Percentiles rank a stretch among this genome's conserved stretches.
Evolutionary conservation across 2,797 vertebrate species (phyloP).

Genomic region (Lagorchestes hirsutus): DNA sequence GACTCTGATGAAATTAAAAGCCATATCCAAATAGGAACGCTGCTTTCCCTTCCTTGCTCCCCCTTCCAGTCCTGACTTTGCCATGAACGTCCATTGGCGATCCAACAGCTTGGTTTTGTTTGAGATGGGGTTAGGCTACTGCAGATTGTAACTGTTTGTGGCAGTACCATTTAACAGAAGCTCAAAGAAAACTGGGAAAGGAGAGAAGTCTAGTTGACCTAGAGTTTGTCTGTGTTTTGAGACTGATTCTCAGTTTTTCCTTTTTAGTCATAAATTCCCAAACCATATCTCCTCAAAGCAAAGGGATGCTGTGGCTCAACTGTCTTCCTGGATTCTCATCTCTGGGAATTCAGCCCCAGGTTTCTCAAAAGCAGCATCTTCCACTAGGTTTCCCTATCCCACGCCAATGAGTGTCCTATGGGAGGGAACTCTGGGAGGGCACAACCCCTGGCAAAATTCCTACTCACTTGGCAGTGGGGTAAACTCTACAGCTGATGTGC

Average conservation of each 20-base stretch:
- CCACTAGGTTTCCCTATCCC: neutral
- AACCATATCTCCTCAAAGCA: neutral
- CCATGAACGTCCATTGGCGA: neutral
- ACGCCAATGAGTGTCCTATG: neutral
- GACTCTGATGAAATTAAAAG: neutral
- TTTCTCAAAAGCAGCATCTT: neutral
- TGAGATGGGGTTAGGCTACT: neutral
- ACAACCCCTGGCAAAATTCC: neutral
- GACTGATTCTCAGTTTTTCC: neutral
- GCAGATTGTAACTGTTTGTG: neutral
- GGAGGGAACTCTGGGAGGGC: neutral
- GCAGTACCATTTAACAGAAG: neutral
- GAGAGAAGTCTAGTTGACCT: neutral
- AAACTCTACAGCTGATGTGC: slow-evolving; percentile 91
- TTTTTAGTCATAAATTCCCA: neutral
- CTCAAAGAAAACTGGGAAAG: neutral
- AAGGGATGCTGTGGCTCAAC: neutral
- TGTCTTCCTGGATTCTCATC: neutral
- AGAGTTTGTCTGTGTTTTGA: neutral
- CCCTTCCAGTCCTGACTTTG: neutral
- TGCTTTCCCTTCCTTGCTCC: neutral
- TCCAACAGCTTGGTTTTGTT: neutral
- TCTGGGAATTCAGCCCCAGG: neutral
- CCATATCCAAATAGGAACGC: neutral
- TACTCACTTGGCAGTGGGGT: slow-evolving; percentile 94